Evolutionary conservation across 1,140 invertebrate species (phyloP).

Genomic region (Acyrthosiphon pisum): DNA sequence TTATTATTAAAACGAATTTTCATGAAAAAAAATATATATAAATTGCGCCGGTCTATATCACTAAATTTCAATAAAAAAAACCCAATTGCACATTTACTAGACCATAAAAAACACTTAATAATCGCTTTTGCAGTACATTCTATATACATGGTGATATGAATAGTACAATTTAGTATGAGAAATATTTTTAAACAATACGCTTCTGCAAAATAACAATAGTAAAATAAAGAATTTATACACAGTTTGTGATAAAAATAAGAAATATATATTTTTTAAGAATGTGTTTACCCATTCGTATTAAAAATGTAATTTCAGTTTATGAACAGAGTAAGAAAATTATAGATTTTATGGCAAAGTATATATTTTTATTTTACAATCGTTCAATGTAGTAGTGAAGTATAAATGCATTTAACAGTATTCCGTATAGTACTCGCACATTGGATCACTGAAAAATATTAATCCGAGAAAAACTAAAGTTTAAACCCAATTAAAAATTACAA

Average conservation of each 20-base stretch:
- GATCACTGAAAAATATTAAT: not conserved
- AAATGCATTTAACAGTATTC: not conserved
- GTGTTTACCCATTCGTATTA: not conserved
- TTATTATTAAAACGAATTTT: not conserved
- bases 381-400: not conserved
- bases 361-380: not conserved
- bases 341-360: not conserved
- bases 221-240: slow-evolving; percentile 8
- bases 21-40: not conserved
- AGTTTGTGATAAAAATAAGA: not conserved
- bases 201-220: not conserved
- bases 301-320: not conserved
- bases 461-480: not conserved
- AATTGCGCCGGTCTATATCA: not conserved
- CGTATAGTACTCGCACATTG: not conserved
- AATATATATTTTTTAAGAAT: not conserved
- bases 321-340: not conserved
- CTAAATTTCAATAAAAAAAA: slow-evolving; percentile 8
- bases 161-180: not conserved
- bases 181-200: not conserved
- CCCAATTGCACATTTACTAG: not conserved
- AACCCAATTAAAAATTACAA: not conserved
- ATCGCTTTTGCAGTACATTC: not conserved
- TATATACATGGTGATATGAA: not conserved
- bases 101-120: slow-evolving; percentile 1